Evolutionary conservation across 2,888 invertebrate species (phyloP).

Genomic region (Drosophila koepferae): DNA sequence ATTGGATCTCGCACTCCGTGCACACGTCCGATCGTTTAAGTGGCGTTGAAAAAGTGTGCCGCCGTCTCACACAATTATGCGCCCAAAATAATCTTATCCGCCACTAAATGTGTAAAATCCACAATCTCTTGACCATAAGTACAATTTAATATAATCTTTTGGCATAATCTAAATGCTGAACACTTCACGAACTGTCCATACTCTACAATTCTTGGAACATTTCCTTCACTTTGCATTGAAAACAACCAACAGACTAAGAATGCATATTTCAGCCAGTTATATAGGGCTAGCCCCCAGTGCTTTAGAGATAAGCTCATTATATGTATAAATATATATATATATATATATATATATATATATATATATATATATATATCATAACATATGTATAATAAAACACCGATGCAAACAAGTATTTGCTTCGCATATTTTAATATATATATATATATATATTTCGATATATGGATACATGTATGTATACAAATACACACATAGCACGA

Average conservation of each 20-base stretch:
- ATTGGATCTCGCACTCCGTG: not conserved
- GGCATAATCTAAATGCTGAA: not conserved
- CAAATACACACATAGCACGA: not conserved
- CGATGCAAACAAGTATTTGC: not conserved
- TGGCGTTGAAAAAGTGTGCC: not conserved
- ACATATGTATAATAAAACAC: not conserved
- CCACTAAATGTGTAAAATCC: conserved; percentile 8
- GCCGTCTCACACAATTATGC: conserved; percentile 14
- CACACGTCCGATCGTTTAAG: conserved; percentile 13
- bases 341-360: not conserved
- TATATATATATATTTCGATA: not conserved
- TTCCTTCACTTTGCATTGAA: not conserved
- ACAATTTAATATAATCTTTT: conserved; percentile 36
- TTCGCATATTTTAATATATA: not conserved
- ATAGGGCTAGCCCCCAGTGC: not conserved
- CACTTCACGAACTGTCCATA: conserved; percentile 7
- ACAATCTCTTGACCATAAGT: conserved; percentile 36
- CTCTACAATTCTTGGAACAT: not conserved
- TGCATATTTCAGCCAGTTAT: not conserved
- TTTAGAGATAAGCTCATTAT: not conserved
- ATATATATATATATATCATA: not conserved
- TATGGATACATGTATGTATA: not conserved
- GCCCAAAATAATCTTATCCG: conserved; percentile 44
- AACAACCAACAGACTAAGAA: not conserved
- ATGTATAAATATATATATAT: not conserved